phyloP scores from a whole-genome alignment of 2,797 vertebrate genomes.

The Enteromius unitaeniatus region DNA sequence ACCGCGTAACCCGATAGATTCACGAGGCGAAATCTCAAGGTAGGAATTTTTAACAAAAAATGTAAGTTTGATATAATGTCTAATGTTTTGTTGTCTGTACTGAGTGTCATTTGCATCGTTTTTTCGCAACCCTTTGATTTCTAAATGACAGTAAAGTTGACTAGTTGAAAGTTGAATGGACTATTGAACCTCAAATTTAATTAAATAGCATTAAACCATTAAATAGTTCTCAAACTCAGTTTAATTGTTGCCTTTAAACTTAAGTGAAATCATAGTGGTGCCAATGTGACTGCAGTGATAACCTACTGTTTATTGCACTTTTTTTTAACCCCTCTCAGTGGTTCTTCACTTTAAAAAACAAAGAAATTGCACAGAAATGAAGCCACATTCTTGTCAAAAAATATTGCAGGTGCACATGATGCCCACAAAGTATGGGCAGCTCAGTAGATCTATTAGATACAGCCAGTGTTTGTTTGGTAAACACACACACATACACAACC shows the following conservation, averaged over 20 bases:
- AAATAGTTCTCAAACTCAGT: background rate
- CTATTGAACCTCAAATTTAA: too few relatives aligned
- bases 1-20: background rate
- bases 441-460: constrained; percentile 6
- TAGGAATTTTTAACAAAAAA: constrained; percentile 8
- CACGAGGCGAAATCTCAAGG: constrained; percentile 30
- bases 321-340: constrained; percentile 1
- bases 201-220: too few relatives aligned
- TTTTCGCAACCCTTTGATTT: background rate
- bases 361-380: background rate
- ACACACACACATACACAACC: background rate
- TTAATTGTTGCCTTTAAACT: background rate
- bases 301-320: background rate
- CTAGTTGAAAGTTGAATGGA: background rate
- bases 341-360: background rate
- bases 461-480: constrained; percentile 25
- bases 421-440: background rate
- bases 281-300: background rate
- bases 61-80: background rate
- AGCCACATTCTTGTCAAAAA: background rate
- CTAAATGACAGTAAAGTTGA: background rate
- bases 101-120: background rate
- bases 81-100: background rate
- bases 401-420: background rate
- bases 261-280: background rate